Conservation (phyloP, 2,113 vertebrate genomes). For the Elgaria multicarinata region DNA sequence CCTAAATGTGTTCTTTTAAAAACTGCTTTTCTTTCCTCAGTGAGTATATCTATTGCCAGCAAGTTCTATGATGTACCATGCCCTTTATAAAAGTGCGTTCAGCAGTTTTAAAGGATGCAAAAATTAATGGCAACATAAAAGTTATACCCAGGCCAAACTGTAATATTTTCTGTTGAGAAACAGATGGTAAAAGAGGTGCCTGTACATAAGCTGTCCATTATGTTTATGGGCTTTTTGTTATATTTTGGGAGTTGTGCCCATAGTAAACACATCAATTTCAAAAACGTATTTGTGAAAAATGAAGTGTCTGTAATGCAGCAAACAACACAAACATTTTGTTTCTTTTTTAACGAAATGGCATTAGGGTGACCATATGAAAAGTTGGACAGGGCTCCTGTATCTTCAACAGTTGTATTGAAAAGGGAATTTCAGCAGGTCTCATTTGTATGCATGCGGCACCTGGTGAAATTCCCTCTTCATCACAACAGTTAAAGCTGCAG, state of each 20-base stretch:
- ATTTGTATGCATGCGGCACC: too few species aligned
- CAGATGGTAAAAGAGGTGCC: slow-evolving; percentile 23
- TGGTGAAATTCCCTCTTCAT: too few species aligned
- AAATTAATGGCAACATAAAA: slow-evolving; percentile 20
- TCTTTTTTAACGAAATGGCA: not conserved
- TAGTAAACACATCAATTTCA: not conserved
- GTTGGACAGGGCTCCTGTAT: too few species aligned
- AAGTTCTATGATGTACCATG: not conserved
- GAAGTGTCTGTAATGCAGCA: not conserved
- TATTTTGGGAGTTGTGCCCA: not conserved
- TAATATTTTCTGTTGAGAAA: slow-evolving; percentile 29
- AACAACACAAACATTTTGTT: not conserved
- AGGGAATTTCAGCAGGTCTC: too few species aligned
- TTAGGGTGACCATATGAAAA: too few species aligned
- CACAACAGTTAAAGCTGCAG: too few species aligned
- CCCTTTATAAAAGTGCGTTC: slow-evolving; percentile 14
- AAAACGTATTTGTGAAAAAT: not conserved
- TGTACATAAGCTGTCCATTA: not conserved
- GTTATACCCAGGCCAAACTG: not conserved
- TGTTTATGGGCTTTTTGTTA: not conserved
- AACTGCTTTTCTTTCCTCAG: not conserved
- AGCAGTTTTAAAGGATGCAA: slow-evolving; percentile 22
- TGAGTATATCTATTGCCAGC: not conserved
- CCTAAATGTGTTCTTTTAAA: not conserved
- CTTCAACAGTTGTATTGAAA: too few species aligned